A percentile compares a stretch with the other conserved stretches of the same genome.
Evolutionary conservation across 2,113 vertebrate species (phyloP).

Genomic region (Sinocyclocheilus grahami): DNA sequence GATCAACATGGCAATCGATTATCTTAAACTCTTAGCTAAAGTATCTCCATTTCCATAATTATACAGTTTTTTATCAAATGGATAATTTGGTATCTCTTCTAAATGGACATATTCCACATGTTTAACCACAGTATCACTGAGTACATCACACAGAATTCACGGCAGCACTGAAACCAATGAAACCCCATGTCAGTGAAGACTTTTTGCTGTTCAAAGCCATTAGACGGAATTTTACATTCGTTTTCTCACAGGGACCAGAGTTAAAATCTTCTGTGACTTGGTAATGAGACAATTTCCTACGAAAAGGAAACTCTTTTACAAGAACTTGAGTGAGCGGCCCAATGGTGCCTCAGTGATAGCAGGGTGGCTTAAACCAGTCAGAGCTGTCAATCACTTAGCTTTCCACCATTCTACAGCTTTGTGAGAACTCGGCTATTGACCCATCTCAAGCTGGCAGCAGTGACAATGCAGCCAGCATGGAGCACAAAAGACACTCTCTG

Average conservation of each 20-base stretch:
- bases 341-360: slow-evolving; percentile 62
- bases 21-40: neutral
- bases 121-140: neutral
- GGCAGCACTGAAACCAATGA: neutral
- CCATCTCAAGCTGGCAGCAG: slow-evolving; percentile 62
- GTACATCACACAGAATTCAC: slow-evolving; percentile 22
- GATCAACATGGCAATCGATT: neutral
- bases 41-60: neutral
- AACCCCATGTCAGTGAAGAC: neutral
- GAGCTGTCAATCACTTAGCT: slow-evolving; percentile 62
- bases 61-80: neutral
- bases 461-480: slow-evolving; percentile 61
- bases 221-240: slow-evolving; percentile 10
- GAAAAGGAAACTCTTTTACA: slow-evolving; percentile 33
- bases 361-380: slow-evolving; percentile 58
- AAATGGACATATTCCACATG: neutral
- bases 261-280: slow-evolving; percentile 15
- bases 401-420: slow-evolving; percentile 66
- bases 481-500: slow-evolving; percentile 58
- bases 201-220: slow-evolving; percentile 3
- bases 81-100: neutral
- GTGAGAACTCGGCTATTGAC: slow-evolving; percentile 70
- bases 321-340: slow-evolving; percentile 59
- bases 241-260: slow-evolving; percentile 11
- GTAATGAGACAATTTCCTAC: slow-evolving; percentile 34